Base-by-base conservation (phyloP, 2,888 invertebrate genomes). In the Caenorhabditis sulstoni region DNA sequence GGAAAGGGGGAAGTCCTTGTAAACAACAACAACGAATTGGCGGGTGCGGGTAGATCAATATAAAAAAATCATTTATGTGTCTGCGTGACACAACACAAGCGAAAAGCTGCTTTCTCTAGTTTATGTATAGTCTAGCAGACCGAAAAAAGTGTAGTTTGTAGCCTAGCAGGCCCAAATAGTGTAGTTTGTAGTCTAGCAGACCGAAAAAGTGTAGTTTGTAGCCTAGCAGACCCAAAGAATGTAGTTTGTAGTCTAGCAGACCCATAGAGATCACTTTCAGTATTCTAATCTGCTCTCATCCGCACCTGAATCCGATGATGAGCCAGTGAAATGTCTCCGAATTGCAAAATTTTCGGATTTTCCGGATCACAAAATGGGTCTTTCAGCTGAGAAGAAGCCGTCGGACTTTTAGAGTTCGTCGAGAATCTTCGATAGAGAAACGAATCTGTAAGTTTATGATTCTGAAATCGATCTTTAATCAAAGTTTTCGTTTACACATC, bases 291-390 rank as follows among this genome's bases (percentile, higher is more conserved):
- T n/a, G n/a, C n/a, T n/a, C n/a, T n/a, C n/a, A n/a, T n/a, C n/a
- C 58, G 18, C 7, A 67, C 76, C 57, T 80, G 73, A 77, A 96
- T 95, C 90, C 94, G 93, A 90, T 94, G 95, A 0, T 95, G 94
- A 0, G 96, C 96, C 29, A 81, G 55, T 0, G 81, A 81, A 20
- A 86, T 78, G 44, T 82, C 62, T 8, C 75, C 58, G 45, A 81
- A 85, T 37, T 79, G 58, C 7, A 86, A 66, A 47, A 77, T 50
- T 58, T 47, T 52, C n/a, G 86, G 86, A 37, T 82, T 74, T 18
- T 75, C 65, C 16, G 86, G 86, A 58, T 86, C 85, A 65, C 86
- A 86, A 61, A 49, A 74, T 3, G 80, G 77, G 45, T 86, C 86
- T 22, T 80, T 71, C 22, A 62, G 11, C 35, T 23, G 20, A 29